Conservation (phyloP, 1,140 invertebrate genomes). For the Metaphire vulgaris region DNA sequence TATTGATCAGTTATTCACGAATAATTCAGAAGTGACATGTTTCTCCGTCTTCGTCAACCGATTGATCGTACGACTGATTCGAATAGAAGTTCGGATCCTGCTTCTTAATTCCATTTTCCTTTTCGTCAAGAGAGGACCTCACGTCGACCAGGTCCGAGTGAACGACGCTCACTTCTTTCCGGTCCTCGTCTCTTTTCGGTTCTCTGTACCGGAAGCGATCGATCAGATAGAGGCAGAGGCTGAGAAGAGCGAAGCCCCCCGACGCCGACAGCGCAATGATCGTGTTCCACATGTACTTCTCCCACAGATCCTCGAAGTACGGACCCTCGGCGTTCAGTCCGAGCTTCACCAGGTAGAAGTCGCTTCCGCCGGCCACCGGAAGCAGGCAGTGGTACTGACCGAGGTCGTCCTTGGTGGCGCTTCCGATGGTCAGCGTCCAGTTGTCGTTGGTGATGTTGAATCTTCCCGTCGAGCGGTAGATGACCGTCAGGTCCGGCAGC, state of each 20-base stretch:
- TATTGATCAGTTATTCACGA: too few species aligned
- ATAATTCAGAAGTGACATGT: too few species aligned
- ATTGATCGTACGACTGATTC: too few species aligned
- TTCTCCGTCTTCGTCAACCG: too few species aligned
- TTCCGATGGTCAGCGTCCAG: conserved; percentile 6
- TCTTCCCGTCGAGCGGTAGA: not conserved
- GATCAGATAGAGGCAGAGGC: not conserved
- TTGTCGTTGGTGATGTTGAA: not conserved
- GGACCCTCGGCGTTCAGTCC: conserved; percentile 6
- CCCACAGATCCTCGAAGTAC: conserved; percentile 12
- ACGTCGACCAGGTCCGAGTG: too few species aligned
- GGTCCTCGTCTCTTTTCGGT: not conserved
- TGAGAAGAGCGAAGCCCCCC: not conserved
- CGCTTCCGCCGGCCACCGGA: not conserved
- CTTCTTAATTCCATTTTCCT: too few species aligned
- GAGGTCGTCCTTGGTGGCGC: not conserved
- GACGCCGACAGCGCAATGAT: conserved; percentile 7
- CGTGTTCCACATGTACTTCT: conserved; percentile 4
- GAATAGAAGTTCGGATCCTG: too few species aligned
- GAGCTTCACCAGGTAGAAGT: conserved; percentile 1
- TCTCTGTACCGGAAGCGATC: not conserved
- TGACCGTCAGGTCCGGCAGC: not conserved
- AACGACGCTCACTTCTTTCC: not conserved
- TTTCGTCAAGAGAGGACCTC: too few species aligned
- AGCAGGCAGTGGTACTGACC: conserved; percentile 7